Conservation (phyloP, 2,113 vertebrate species). For the human (Homo sapiens) region DNA sequence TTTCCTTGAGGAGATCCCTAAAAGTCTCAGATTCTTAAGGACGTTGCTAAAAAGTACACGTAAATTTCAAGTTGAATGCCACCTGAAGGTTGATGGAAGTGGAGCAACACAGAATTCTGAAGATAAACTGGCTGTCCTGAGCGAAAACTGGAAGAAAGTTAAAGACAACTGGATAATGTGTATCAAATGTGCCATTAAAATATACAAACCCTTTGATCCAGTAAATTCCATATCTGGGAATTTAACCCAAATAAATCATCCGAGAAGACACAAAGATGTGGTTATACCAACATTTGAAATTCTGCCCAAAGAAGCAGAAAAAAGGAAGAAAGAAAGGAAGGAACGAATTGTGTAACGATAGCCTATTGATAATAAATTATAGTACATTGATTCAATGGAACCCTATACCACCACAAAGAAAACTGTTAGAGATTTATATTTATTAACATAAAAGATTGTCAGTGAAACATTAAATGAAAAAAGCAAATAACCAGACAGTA, state of each 20-base stretch:
- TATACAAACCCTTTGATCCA: not conserved
- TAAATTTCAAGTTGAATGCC: not conserved
- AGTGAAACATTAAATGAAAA: not conserved
- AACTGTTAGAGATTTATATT: not conserved
- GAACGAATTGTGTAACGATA: not conserved
- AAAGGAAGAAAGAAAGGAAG: not conserved
- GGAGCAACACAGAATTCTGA: fast-evolving
- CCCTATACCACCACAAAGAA: not conserved
- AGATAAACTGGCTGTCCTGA: not conserved
- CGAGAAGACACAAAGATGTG: not conserved
- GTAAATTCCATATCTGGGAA: not conserved
- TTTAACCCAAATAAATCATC: not conserved
- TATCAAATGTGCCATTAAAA: not conserved
- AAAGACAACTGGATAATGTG: not conserved
- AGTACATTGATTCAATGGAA: not conserved
- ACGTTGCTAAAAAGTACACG: not conserved
- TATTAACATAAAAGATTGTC: not conserved
- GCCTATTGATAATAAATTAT: not conserved
- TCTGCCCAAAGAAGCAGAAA: not conserved
- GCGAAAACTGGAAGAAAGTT: not conserved
- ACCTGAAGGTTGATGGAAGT: not conserved
- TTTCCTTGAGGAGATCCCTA: not conserved
- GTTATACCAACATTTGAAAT: not conserved
- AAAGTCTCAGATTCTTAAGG: not conserved
- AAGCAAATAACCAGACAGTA: not conserved